Base-by-base conservation (phyloP, 2,888 invertebrate species). In the Heliconius sara region DNA sequence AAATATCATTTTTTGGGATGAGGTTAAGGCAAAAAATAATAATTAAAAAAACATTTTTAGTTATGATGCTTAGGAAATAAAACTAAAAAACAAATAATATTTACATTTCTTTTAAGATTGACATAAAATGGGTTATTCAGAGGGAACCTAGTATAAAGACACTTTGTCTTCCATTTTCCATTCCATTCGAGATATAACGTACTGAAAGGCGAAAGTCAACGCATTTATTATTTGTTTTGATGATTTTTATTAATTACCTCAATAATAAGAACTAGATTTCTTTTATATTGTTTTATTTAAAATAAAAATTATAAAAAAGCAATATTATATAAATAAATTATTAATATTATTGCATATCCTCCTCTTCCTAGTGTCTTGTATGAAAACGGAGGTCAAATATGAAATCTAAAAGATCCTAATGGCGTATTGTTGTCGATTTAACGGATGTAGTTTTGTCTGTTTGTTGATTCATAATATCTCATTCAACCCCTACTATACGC, bases 401-500 rank as follows among this genome's bases (percentile, higher is more conserved):
- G 80, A 73, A 76, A 76, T 57, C 67, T 70, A 52, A 76, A 77
- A 68, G 79, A 75, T 80, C 77, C 79, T 89, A 88, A 89, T 87
- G 85, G 86, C 84, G 83, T 86, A 90, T 90, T 90, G 88, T 89
- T 87, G 84, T 84, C 78, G 79, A 83, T 83, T 85, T 85, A 83
- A 86, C 87, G 88, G 86, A 87, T 86, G 83, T 80, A 22, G 86
- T 83, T 89, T 90, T 91, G 89, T 90, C 82, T 87, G 87, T 87
- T 83, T 85, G 82, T 85, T 86, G 85, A 88, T 89, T 87, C 87
- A 88, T 86, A 83, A 86, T 88, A 80, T 75, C 82, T 84, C 83
- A 84, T 86, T 86, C 85, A 88, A 85, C 89, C 89, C 86, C 87
- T 89, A 88, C 89, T 89, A 89, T 88, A 86, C 84, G 82, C 80